Conservation (phyloP, 2,888 invertebrate genomes). For the Pterostichus madidus region DNA sequence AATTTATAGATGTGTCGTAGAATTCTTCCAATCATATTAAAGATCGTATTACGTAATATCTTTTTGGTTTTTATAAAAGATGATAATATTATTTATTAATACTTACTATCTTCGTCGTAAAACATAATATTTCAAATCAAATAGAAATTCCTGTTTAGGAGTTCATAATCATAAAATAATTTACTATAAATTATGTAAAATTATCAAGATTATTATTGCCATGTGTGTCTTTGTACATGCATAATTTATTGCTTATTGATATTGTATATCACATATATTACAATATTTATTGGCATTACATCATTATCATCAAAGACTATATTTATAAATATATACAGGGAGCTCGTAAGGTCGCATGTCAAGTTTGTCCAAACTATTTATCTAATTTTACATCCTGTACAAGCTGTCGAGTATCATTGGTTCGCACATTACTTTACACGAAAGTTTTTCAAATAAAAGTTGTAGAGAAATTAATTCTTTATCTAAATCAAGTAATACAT, state of each 20-base stretch:
- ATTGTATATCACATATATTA: no score
- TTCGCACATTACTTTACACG: no score
- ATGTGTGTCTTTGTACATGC: not conserved
- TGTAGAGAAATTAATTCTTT: no score
- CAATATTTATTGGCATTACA: not conserved
- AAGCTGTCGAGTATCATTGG: no score
- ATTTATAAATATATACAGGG: no score
- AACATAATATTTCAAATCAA: not conserved
- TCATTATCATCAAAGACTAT: no score
- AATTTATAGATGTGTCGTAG: slow-evolving; percentile 9
- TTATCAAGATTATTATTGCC: not conserved
- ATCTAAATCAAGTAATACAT: no score
- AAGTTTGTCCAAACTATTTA: no score
- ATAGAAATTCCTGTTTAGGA: not conserved
- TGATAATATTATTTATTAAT: slow-evolving; percentile 26
- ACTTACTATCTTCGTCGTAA: slow-evolving; percentile 1
- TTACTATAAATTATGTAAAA: slow-evolving; percentile 6
- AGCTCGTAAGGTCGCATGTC: no score
- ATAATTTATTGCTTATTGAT: not conserved
- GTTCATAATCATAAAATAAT: slow-evolving; percentile 20
- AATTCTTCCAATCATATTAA: slow-evolving; percentile 27
- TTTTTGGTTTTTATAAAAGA: slow-evolving; percentile 21
- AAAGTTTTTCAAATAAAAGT: no score
- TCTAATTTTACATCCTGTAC: no score
- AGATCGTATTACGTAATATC: slow-evolving; percentile 15